Evolutionary conservation across 2,113 vertebrate species (phyloP).

Genomic region (Mormyrus iriodes): DNA sequence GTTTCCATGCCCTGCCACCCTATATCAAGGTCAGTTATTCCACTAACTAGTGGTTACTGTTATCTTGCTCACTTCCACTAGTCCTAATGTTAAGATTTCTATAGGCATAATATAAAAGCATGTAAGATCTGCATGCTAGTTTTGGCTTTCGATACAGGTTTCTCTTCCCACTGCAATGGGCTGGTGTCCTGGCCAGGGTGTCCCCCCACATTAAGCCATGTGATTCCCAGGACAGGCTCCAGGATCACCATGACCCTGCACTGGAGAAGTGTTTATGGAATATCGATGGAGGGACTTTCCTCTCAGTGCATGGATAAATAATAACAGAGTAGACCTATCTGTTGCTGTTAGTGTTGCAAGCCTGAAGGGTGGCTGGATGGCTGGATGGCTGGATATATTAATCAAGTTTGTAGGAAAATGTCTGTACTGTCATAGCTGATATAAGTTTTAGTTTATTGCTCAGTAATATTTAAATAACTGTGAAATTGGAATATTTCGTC

Average conservation of each 20-base stretch:
- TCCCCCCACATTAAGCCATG: not conserved
- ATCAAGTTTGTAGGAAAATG: not conserved
- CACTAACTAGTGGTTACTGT: not conserved
- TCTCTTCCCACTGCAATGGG: not conserved
- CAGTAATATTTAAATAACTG: not conserved
- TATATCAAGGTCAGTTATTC: not conserved
- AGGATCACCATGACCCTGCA: not conserved
- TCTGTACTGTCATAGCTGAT: not conserved
- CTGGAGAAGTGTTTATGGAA: not conserved
- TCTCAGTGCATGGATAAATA: not conserved
- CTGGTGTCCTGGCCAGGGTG: not conserved
- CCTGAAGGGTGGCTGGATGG: not conserved
- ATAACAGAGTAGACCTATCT: not conserved
- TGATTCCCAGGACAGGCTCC: not conserved
- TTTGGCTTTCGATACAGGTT: not conserved
- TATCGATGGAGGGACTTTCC: not conserved
- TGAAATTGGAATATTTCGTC: not conserved
- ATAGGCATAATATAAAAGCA: not conserved
- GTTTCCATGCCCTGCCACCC: not conserved
- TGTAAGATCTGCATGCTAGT: not conserved
- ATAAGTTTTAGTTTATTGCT: not conserved
- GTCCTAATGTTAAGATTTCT: not conserved
- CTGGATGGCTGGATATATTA: not conserved
- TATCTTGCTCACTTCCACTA: not conserved
- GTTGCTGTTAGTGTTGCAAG: not conserved